phyloP scores from a whole-genome alignment of 2,113 vertebrate species.

The Lycaon pictus region DNA sequence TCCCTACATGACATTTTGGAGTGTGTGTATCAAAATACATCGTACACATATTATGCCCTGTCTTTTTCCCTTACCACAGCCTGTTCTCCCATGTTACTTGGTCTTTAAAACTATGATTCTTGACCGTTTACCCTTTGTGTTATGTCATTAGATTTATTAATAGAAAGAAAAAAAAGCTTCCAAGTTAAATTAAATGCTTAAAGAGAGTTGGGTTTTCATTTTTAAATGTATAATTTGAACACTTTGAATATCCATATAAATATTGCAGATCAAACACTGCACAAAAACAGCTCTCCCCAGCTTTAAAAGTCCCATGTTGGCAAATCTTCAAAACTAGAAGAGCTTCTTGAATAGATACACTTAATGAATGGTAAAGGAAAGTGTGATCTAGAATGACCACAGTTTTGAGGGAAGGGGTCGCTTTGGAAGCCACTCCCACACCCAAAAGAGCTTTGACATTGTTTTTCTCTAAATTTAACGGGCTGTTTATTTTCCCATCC shows the following conservation, averaged over 20 bases:
- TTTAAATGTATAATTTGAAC: neutral
- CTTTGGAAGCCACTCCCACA: neutral
- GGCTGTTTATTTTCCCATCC: neutral
- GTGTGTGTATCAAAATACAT: neutral
- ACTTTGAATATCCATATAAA: neutral
- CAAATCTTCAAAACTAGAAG: neutral
- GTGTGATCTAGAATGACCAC: neutral
- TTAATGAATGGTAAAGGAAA: neutral
- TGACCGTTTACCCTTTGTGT: neutral
- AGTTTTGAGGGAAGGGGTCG: too few species aligned
- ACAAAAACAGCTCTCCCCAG: neutral
- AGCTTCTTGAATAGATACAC: neutral
- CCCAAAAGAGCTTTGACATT: neutral
- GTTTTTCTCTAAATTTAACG: neutral
- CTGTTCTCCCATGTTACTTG: neutral
- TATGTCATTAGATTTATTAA: neutral
- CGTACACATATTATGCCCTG: neutral
- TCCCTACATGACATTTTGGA: neutral
- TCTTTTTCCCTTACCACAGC: neutral
- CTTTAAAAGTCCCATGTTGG: neutral
- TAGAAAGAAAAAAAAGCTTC: neutral
- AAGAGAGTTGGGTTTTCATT: neutral
- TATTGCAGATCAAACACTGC: neutral
- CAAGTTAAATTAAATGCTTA: neutral
- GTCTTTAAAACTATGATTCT: neutral